Evolutionary conservation across 2,888 invertebrate genomes (phyloP), one percentile per base, ranked within the genome.

Genomic region (Lasius platythorax): DNA sequence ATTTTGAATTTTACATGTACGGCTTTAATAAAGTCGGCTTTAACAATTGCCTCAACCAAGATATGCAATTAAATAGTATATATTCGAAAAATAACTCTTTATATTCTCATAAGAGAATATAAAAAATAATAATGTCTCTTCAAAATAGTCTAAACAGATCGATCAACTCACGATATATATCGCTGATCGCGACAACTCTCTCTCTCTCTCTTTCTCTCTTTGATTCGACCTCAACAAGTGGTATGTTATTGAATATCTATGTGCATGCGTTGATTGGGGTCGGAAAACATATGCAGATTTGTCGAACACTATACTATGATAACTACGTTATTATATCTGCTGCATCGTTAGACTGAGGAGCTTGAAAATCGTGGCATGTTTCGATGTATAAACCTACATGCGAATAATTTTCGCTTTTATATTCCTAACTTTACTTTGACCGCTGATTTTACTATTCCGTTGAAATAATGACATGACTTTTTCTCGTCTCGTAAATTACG

Each of bases 201-300:
- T 33, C 37, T 5, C 18, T 15, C 18, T 18, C 50, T 50, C 50
- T 18, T 6, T 50, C 28, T 76, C 18, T 67, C 37, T 37, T 37
- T 67, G 18, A 37, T 61, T 43, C 12, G 8, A 75, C 12, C 18
- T 78, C 68, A 78, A 78, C 28, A 68, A 78, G 67, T 76, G 28
- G 37, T 64, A 30, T 15, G 64, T 75, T 76, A 68, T 78, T n/a
- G 40, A 56, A 28, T 53, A 50, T 8, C 23, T 12, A 61, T 40
- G 23, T 73, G 40, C 11, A 46, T 43, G 64, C n/a, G 23, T 23
- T n/a, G 63, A 74, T 73, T 73, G 40, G 28, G n/a, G 4, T 23
- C 30, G 28, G 28, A 68, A 33, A 3, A 76, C 28, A 3, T 76
- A 67, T 37, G 50, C 76, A 67, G 53, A 76, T 75, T 75, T 46